phyloP scores from a whole-genome alignment of 2,797 vertebrate species.

The Novumbra hubbsi region DNA sequence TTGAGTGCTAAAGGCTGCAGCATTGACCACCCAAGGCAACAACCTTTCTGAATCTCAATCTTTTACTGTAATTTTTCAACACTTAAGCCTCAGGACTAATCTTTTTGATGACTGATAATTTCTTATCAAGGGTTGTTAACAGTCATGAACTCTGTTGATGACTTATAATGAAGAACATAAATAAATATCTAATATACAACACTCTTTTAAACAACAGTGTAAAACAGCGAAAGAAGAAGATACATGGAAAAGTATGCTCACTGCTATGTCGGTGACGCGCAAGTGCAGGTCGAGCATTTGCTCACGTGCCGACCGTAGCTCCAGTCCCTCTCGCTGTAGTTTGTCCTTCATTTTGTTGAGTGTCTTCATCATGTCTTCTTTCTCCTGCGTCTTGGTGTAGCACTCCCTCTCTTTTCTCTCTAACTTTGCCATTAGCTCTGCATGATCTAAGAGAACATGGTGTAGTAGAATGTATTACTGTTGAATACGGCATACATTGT shows the following conservation, averaged over 20 bases:
- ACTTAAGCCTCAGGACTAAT: no score
- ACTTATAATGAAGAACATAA: no score
- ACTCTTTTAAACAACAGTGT: neutral
- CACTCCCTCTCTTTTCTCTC: conserved; percentile 95
- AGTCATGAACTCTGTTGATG: no score
- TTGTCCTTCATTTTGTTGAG: conserved; percentile 99
- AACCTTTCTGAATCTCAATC: no score
- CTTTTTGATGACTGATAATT: no score
- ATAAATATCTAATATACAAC: neutral
- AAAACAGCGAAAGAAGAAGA: neutral
- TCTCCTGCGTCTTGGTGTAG: conserved; percentile 93
- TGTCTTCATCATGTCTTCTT: conserved; percentile 98
- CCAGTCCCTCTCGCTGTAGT: conserved; percentile 90
- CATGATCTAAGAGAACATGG: conserved; percentile 75
- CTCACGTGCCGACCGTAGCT: conserved; percentile 87
- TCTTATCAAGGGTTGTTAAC: no score
- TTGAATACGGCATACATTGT: neutral
- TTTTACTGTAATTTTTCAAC: no score
- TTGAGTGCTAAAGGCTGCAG: no score
- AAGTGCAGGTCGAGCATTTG: conserved; percentile 87
- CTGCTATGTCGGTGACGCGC: conserved; percentile 84
- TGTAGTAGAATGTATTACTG: neutral
- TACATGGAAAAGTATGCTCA: conserved; percentile 57
- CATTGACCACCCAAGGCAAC: no score
- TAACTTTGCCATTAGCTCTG: conserved; percentile 82